Percentiles rank a stretch among this genome's conserved stretches.
These are phyloP conservation scores for Bombus superbus DNA, from an alignment of 1,140 invertebrate species.

Conservation along the genomic window DNA sequence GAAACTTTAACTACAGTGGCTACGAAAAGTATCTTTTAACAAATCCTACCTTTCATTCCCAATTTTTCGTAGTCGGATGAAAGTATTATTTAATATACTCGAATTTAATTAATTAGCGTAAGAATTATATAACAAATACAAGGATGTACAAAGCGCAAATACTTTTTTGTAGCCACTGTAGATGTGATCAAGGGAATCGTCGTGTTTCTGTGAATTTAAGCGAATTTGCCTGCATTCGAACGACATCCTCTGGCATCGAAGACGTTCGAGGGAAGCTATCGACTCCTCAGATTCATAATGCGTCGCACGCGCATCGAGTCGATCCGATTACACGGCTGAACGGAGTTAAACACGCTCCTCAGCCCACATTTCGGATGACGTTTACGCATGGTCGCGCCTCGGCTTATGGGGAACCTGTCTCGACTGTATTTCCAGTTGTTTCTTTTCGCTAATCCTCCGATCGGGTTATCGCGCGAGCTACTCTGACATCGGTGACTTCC, in stretches of 20 bases:
- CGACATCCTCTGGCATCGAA: not conserved
- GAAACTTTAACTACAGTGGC: no score
- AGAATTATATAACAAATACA: no score
- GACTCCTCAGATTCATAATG: slow-evolving; percentile 53
- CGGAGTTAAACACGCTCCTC: slow-evolving; percentile 46
- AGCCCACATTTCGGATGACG: slow-evolving; percentile 38
- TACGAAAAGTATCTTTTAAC: no score
- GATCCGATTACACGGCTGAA: slow-evolving; percentile 55
- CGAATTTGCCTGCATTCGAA: no score
- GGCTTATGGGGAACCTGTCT: slow-evolving; percentile 9
- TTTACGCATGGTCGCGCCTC: slow-evolving; percentile 41
- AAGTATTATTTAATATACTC: no score
- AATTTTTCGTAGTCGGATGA: no score
- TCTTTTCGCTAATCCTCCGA: slow-evolving; percentile 15
- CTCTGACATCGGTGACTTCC: not conserved
- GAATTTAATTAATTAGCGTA: no score
- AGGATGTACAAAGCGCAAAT: no score
- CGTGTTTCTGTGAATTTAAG: no score
- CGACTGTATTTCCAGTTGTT: slow-evolving; percentile 1
- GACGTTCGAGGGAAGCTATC: slow-evolving; percentile 17
- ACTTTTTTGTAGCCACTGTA: no score
- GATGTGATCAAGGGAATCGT: no score
- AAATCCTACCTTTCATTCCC: no score
- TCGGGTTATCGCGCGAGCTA: not conserved
- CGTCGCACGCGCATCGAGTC: slow-evolving; percentile 54